Evolutionary conservation across 1,140 invertebrate genomes (phyloP).

Genomic region (Mamestra configurata): DNA sequence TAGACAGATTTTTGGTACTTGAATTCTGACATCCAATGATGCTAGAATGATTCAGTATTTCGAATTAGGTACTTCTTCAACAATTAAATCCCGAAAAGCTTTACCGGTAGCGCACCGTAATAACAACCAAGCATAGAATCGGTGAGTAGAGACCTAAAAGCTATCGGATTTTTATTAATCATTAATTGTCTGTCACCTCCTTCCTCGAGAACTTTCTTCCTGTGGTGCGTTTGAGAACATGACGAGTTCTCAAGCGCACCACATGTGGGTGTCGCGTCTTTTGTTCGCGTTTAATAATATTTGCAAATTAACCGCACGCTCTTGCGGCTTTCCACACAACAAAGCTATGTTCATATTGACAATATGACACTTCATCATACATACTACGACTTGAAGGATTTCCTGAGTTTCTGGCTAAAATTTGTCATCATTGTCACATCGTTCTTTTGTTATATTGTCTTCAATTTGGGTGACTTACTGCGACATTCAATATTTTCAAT

Average conservation of each 20-base stretch:
- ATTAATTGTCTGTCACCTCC: neutral
- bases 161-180: no score
- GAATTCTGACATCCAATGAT: neutral
- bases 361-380: neutral
- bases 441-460: no score
- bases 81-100: no score
- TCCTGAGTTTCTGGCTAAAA: neutral
- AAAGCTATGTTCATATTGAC: slow-evolving; percentile 38
- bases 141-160: no score
- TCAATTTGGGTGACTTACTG: no score
- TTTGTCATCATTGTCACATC: no score
- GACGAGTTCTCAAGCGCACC: neutral
- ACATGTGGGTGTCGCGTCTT: slow-evolving; percentile 50
- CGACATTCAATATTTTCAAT: no score
- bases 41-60: neutral
- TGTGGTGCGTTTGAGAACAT: no score
- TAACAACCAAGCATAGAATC: no score
- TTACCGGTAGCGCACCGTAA: no score
- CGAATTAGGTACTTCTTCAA: no score
- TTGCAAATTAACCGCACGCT: slow-evolving; percentile 68
- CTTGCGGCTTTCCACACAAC: slow-evolving; percentile 22
- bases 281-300: slow-evolving; percentile 71
- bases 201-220: slow-evolving; percentile 7
- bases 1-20: neutral
- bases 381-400: neutral